Percentiles rank a stretch among this genome's conserved stretches.
These are phyloP conservation scores for Mactromeris polynyma DNA, from an alignment of 2,888 invertebrate genomes.

Conservation along the genomic window DNA sequence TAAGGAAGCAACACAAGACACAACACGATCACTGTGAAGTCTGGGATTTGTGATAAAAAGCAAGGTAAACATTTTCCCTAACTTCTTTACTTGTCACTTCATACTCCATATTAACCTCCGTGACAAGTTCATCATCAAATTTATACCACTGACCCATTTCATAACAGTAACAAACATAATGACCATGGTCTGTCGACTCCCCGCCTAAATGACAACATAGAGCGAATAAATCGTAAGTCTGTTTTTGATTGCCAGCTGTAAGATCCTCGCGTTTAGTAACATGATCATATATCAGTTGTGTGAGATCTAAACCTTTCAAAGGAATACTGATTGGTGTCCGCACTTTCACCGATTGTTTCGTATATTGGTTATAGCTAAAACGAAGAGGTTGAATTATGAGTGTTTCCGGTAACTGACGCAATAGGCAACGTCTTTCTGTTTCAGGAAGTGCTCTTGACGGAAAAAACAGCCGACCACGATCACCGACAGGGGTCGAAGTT, in stretches of 20 bases:
- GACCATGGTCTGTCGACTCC: conserved; percentile 83
- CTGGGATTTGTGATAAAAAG: conserved; percentile 78
- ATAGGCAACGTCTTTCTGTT: conserved; percentile 82
- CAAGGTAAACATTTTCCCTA: conserved; percentile 84
- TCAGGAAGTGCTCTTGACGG: conserved; percentile 65
- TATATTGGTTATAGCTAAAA: conserved; percentile 79
- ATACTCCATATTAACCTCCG: conserved; percentile 85
- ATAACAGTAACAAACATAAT: conserved; percentile 83
- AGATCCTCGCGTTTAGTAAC: conserved; percentile 82
- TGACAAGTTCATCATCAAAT: conserved; percentile 84
- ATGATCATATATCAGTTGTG: conserved; percentile 82
- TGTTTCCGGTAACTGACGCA: conserved; percentile 85
- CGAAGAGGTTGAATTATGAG: conserved; percentile 85
- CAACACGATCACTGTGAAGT: neutral
- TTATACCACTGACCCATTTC: conserved; percentile 81
- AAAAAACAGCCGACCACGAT: conserved; percentile 42
- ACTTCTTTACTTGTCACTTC: conserved; percentile 83
- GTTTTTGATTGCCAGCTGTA: conserved; percentile 70
- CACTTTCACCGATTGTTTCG: conserved; percentile 80
- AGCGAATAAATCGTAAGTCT: conserved; percentile 84
- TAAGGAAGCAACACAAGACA: neutral
- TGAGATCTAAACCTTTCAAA: conserved; percentile 80
- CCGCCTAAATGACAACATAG: conserved; percentile 84
- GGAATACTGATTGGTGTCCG: conserved; percentile 83
- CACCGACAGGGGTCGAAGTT: conserved; percentile 84